Evolutionary conservation across 1,140 invertebrate species (phyloP).

Genomic region (Brachionus rubens): DNA sequence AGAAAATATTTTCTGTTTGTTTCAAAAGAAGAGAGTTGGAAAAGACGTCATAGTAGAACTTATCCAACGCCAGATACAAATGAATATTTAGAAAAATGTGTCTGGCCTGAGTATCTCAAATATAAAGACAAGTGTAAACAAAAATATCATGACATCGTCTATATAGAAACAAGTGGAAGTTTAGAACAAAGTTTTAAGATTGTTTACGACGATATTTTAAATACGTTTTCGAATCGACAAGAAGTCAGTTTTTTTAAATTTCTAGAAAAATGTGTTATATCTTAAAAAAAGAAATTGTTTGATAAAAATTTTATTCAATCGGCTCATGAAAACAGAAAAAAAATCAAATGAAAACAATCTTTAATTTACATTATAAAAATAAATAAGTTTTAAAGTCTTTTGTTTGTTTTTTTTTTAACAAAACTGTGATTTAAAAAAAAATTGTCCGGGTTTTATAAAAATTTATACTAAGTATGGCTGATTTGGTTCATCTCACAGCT

Average conservation of each 20-base stretch:
- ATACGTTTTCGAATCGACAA: too few species aligned
- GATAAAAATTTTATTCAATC: too few species aligned
- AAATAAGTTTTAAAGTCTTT: too few species aligned
- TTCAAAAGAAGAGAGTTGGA: not conserved
- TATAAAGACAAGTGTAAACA: not conserved
- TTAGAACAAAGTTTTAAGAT: not conserved
- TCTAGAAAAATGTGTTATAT: too few species aligned
- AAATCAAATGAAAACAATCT: too few species aligned
- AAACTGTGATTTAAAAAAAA: too few species aligned
- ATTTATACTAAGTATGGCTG: not conserved
- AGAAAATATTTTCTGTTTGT: not conserved
- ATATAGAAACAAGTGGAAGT: not conserved
- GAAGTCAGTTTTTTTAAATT: too few species aligned
- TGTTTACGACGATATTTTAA: not conserved
- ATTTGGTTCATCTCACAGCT: not conserved
- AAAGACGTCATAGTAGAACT: not conserved
- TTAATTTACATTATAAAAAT: too few species aligned
- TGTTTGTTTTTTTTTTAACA: too few species aligned
- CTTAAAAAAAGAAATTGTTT: too few species aligned
- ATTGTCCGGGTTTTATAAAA: not conserved
- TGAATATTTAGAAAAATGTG: constrained; percentile 5
- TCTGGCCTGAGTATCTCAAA: not conserved
- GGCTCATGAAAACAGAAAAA: too few species aligned
- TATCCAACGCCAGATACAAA: not conserved
- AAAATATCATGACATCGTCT: not conserved